Percentiles rank a stretch among this genome's conserved stretches.
Conservation (phyloP, 2,888 invertebrate genomes). For the Halocaridina rubra region DNA sequence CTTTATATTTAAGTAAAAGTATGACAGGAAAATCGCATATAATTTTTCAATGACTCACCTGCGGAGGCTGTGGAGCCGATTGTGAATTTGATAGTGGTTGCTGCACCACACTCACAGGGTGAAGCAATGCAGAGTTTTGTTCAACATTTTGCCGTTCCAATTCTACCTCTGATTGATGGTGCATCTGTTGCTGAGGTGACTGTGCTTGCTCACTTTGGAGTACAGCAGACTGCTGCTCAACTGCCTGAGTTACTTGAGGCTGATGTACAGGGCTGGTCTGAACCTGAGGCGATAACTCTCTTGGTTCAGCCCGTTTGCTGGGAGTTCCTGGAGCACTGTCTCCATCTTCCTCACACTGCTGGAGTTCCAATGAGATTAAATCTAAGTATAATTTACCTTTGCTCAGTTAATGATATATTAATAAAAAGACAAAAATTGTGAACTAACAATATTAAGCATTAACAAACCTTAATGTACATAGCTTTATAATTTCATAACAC, state of each 20-base stretch:
- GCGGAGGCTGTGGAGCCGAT: conserved; percentile 21
- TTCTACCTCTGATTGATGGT: conserved; percentile 17
- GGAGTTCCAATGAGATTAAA: too few species aligned
- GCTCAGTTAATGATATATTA: too few species aligned
- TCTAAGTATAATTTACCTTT: too few species aligned
- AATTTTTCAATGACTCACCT: conserved; percentile 7
- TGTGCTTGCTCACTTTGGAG: neutral
- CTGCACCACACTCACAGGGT: neutral
- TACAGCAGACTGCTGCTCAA: neutral
- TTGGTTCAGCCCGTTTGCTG: conserved; percentile 34
- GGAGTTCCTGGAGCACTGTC: conserved; percentile 56
- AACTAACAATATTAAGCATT: too few species aligned
- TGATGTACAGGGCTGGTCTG: conserved; percentile 40
- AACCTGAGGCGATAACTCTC: conserved; percentile 29
- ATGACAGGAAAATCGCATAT: too few species aligned
- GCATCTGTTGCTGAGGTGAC: neutral
- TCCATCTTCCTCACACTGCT: conserved; percentile 43
- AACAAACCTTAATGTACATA: too few species aligned
- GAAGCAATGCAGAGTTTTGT: neutral
- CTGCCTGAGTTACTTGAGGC: neutral
- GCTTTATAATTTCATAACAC: too few species aligned
- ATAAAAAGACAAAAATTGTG: too few species aligned
- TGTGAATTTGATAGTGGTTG: neutral
- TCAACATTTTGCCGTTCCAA: neutral
- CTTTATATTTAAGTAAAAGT: too few species aligned